Base-by-base conservation (phyloP, 2,888 invertebrate species). In the Biston stratarius region DNA sequence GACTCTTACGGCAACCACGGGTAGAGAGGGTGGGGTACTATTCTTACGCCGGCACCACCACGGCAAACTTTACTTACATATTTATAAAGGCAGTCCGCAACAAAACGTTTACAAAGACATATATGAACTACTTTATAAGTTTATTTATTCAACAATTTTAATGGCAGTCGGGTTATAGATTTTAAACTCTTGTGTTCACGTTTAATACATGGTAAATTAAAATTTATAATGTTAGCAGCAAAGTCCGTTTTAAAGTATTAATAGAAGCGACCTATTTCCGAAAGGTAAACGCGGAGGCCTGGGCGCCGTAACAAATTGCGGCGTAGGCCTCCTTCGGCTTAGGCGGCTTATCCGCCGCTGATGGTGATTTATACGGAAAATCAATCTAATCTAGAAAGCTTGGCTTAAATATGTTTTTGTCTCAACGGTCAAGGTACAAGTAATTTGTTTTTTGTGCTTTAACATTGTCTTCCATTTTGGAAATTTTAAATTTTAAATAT, bases 351-450 rank as follows among this genome's bases (percentile, higher is more conserved):
- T 67, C 70, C 66, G 45, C 14, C 36, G 44, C 49, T 59, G 61
- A 68, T 61, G 66, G 61, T 68, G 70, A 72, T 68, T 66, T 64
- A 72, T 67, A 56, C 12, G 47, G 14, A 49, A 64, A 70, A 72
- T 72, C 72, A 70, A 70, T 72, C 72, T 68, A 68, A 72, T 67
- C 68, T 58, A 47, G 60, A 38, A 51, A 51, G 34, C 51, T 10
- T 9, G 40, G 38, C 15, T 61, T 61, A 61, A 61, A 61, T 60
- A 60, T 52, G 51, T 61, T 61, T 59, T 45, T 48, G 34, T n/a
- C 11, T 34, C 34, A 47, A 6, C 7, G 58, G 58, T 48, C 58
- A 58, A 58, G 58, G 58, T 58, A 33, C 0, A 11, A 33, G 15
- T 42, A 33, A 1, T 11, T 24, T 12, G 33, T 38, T 53, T 52